These are phyloP conservation scores for Lepisosteus osseus DNA, from an alignment of 2,113 vertebrate genomes.

Conservation along the genomic window DNA sequence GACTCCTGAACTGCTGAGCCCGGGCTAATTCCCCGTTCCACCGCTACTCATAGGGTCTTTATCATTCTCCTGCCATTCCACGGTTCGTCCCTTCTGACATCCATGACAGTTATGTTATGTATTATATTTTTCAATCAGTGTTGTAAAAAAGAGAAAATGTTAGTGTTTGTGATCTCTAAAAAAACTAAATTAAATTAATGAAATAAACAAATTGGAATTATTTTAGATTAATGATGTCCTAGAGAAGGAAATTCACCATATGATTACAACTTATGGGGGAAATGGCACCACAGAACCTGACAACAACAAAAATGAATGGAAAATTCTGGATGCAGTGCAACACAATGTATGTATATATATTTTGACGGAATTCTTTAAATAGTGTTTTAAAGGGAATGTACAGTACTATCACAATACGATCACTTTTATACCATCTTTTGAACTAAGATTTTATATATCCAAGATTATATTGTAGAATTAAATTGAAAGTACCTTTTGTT, in stretches of 20 bases:
- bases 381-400: too few species aligned
- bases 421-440: too few species aligned
- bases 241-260: slow-evolving; percentile 34
- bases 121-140: too few species aligned
- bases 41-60: too few species aligned
- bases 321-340: slow-evolving; percentile 40
- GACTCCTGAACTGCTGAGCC: too few species aligned
- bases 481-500: too few species aligned
- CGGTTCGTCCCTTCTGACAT: too few species aligned
- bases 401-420: too few species aligned
- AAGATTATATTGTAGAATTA: background rate
- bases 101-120: too few species aligned
- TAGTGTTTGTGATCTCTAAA: background rate
- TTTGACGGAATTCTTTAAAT: background rate
- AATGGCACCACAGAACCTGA: slow-evolving; percentile 27
- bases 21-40: too few species aligned
- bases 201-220: background rate
- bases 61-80: too few species aligned
- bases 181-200: background rate
- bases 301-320: slow-evolving; percentile 25
- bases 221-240: slow-evolving; percentile 33
- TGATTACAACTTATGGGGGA: slow-evolving; percentile 42
- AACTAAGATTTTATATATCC: background rate
- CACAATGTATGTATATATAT: slow-evolving; percentile 23
- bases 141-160: too few species aligned